Conservation (phyloP, 2,888 invertebrate genomes). For the Limnephilus marmoratus region DNA sequence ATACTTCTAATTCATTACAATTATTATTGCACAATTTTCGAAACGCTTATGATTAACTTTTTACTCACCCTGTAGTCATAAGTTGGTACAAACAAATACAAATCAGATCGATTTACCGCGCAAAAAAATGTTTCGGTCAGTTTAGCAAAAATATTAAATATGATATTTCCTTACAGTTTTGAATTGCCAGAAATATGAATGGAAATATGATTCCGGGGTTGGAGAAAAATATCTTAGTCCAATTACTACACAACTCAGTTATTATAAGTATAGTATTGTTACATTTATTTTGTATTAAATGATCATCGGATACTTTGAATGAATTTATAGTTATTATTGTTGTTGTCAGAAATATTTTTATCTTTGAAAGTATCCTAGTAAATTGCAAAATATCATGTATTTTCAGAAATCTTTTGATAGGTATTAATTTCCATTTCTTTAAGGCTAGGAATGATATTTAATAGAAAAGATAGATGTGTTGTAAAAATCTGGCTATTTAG, state of each 20-base stretch:
- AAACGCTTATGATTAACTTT: background rate
- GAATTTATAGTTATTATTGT: background rate
- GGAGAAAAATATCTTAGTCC: background rate
- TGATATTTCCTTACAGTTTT: conserved; percentile 25
- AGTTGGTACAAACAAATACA: background rate
- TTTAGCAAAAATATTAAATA: conserved; percentile 54
- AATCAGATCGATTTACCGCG: conserved; percentile 46
- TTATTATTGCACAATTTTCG: too few relatives aligned
- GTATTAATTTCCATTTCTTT: too few relatives aligned
- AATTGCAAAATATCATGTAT: background rate
- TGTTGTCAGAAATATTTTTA: background rate
- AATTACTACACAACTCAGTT: background rate
- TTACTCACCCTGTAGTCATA: conserved; percentile 6
- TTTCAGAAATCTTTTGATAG: background rate
- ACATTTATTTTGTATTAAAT: background rate
- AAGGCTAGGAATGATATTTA: too few relatives aligned
- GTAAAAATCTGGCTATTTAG: too few relatives aligned
- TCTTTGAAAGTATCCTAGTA: background rate
- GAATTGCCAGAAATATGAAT: conserved; percentile 47
- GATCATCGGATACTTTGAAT: background rate
- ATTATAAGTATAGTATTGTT: background rate
- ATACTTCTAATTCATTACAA: too few relatives aligned
- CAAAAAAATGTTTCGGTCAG: conserved; percentile 54
- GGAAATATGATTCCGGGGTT: conserved; percentile 48
- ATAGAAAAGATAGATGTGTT: too few relatives aligned